These are phyloP conservation scores for Rhamphomyia laevipes DNA, from an alignment of 2,888 invertebrate species.

Conservation along the genomic window DNA sequence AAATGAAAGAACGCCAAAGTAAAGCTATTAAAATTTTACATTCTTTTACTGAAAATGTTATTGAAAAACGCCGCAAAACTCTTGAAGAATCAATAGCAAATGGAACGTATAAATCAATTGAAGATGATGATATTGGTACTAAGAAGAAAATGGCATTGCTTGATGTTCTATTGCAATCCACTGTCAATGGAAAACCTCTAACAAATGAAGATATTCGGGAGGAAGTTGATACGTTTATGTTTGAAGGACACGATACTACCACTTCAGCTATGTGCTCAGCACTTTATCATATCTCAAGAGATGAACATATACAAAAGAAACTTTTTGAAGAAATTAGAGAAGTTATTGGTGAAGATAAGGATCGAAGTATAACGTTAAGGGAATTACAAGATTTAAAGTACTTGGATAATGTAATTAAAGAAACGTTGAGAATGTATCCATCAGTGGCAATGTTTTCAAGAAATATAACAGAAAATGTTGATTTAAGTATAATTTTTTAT, in stretches of 20 bases:
- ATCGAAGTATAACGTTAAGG: conserved; percentile 15
- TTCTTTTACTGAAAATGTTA: conserved; percentile 27
- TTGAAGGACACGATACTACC: conserved; percentile 41
- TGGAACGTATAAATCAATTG: conserved; percentile 6
- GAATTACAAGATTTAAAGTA: conserved; percentile 25
- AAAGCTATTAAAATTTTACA: conserved; percentile 26
- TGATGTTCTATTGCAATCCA: conserved; percentile 48
- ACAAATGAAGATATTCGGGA: conserved; percentile 48
- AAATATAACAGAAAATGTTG: conserved; percentile 40
- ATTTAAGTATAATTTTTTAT: conserved; percentile 36
- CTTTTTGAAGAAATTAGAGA: conserved; percentile 22
- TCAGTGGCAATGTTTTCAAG: conserved; percentile 53
- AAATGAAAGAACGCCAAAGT: conserved; percentile 18
- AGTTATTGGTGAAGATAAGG: conserved; percentile 21
- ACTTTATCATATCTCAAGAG: conserved; percentile 23
- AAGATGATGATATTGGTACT: conserved; percentile 33
- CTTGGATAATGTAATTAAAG: conserved; percentile 54
- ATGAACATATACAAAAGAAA: conserved; percentile 26
- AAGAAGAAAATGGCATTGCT: conserved; percentile 52
- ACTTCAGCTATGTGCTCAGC: conserved; percentile 26
- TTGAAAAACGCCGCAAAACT: conserved; percentile 22
- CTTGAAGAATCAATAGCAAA: conserved; percentile 18
- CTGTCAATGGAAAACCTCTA: conserved; percentile 43
- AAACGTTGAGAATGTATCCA: conserved; percentile 50
- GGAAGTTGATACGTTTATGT: conserved; percentile 63